These are phyloP conservation scores for Horisme vitalbata DNA, from an alignment of 2,888 invertebrate genomes.

Conservation along the genomic window DNA sequence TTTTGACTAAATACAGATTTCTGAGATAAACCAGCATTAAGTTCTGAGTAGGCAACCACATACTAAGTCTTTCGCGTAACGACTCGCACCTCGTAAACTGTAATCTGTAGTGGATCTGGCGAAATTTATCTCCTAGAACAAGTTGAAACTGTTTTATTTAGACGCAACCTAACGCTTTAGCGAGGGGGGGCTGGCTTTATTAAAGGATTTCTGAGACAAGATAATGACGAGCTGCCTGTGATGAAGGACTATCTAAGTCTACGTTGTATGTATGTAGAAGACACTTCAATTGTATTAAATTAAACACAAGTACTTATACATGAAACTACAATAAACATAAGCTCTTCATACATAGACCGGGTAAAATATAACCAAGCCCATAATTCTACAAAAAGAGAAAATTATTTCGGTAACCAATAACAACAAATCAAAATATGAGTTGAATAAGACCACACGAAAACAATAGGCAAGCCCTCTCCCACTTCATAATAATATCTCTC, in stretches of 20 bases:
- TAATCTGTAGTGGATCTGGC: conserved; percentile 14
- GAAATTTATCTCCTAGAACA: conserved; percentile 9
- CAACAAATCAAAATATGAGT: too few relatives aligned
- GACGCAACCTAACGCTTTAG: conserved; percentile 1
- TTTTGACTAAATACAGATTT: conserved; percentile 9
- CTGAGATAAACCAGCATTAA: conserved; percentile 1
- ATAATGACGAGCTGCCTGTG: conserved; percentile 1
- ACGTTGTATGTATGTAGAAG: too few relatives aligned
- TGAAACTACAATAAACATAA: too few relatives aligned
- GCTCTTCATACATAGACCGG: too few relatives aligned
- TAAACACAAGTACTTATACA: too few relatives aligned
- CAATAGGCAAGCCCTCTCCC: conserved; percentile 7
- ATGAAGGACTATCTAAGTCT: neutral
- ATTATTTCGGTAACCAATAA: too few relatives aligned
- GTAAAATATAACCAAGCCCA: too few relatives aligned
- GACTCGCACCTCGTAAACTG: conserved; percentile 22
- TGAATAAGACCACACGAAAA: too few relatives aligned
- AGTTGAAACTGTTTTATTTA: conserved; percentile 19
- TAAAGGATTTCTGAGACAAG: conserved; percentile 1
- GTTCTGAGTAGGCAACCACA: conserved; percentile 17
- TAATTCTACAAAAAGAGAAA: too few relatives aligned
- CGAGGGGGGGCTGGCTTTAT: neutral
- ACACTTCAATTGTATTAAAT: too few relatives aligned
- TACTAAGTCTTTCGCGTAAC: conserved; percentile 21
- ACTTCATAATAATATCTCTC: conserved; percentile 20